Evolutionary conservation across 2,113 vertebrate species (phyloP).

Genomic region (Philantomba maxwellii): DNA sequence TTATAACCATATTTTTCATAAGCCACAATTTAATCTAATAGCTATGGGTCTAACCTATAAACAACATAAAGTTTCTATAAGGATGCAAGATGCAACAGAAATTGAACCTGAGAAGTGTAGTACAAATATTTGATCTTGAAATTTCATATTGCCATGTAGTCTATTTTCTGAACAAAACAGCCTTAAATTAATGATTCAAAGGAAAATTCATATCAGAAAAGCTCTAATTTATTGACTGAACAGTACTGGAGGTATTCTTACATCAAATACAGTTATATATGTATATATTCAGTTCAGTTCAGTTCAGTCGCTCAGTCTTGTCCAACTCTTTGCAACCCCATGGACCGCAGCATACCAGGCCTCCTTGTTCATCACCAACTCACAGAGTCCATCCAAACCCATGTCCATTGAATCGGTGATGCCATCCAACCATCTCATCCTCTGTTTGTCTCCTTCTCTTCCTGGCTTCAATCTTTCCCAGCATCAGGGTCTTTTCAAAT

Average conservation of each 20-base stretch:
- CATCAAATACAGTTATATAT: neutral
- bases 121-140: neutral
- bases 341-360: neutral
- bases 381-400: neutral
- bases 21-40: neutral
- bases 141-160: neutral
- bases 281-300: neutral
- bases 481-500: neutral
- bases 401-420: neutral
- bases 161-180: neutral
- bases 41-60: neutral
- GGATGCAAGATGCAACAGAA: neutral
- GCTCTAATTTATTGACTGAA: neutral
- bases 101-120: neutral
- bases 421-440: neutral
- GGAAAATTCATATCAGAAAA: neutral
- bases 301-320: rapidly evolving
- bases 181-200: neutral
- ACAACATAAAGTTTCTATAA: neutral
- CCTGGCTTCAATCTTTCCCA: neutral
- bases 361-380: neutral
- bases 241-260: neutral
- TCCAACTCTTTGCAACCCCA: neutral
- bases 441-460: neutral
- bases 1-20: neutral